Percentiles rank a stretch among this genome's conserved stretches.
These are phyloP conservation scores for Carcharodon carcharias DNA, from an alignment of 2,797 vertebrate species.

Conservation along the genomic window DNA sequence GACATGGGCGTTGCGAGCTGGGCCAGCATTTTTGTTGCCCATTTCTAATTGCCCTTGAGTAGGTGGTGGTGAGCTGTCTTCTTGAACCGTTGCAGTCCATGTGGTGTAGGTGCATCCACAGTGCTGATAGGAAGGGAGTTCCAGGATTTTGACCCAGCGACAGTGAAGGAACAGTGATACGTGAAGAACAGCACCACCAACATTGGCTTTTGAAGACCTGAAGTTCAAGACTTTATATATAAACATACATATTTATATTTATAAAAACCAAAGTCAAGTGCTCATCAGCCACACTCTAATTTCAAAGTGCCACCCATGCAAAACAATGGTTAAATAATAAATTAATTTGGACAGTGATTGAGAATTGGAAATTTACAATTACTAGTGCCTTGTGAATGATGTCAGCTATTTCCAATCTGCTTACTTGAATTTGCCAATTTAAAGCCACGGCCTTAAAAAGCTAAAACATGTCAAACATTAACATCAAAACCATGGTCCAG, in stretches of 20 bases:
- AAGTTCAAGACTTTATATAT: background rate
- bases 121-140: too few relatives aligned
- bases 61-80: too few relatives aligned
- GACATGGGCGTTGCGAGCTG: too few relatives aligned
- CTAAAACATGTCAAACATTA: too few relatives aligned
- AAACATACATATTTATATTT: background rate
- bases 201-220: too few relatives aligned
- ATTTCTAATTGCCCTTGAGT: too few relatives aligned
- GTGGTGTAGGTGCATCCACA: too few relatives aligned
- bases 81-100: too few relatives aligned
- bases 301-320: background rate
- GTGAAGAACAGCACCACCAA: background rate
- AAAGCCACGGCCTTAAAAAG: background rate
- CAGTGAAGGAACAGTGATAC: too few relatives aligned
- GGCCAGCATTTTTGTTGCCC: too few relatives aligned
- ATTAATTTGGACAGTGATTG: background rate
- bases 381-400: background rate
- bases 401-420: background rate
- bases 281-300: background rate
- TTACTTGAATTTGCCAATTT: background rate
- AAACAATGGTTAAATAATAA: background rate
- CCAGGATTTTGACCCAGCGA: too few relatives aligned
- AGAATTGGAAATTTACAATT: background rate
- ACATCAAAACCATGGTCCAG: background rate
- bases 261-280: background rate